Conservation (phyloP, 2,113 vertebrate genomes). For the Daubentonia madagascariensis region DNA sequence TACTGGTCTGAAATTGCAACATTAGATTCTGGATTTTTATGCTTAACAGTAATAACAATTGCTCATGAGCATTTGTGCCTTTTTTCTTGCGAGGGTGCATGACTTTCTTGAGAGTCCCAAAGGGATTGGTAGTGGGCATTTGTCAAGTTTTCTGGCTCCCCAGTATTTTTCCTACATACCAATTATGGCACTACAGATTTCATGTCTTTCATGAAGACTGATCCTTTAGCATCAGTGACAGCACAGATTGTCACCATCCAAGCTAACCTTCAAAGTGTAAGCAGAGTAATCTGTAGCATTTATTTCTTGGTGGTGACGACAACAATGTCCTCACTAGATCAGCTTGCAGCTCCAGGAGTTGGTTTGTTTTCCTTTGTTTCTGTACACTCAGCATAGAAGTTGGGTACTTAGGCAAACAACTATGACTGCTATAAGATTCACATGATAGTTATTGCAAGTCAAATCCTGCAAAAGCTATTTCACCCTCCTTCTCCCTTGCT, state of each 20-base stretch:
- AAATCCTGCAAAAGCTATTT: neutral
- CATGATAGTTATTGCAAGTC: neutral
- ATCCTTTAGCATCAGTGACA: neutral
- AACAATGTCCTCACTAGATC: neutral
- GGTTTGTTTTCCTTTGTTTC: neutral
- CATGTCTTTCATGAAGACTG: neutral
- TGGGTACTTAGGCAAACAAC: fast-evolving
- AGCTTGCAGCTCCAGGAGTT: neutral
- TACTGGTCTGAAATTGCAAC: neutral
- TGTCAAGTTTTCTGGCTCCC: neutral
- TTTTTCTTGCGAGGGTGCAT: neutral
- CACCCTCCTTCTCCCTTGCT: neutral
- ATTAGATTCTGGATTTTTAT: neutral
- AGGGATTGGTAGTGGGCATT: neutral
- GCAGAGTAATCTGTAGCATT: neutral
- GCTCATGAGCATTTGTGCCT: neutral
- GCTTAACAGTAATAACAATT: neutral
- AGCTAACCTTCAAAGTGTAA: neutral
- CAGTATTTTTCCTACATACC: neutral
- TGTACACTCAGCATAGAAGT: neutral
- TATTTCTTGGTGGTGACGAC: neutral
- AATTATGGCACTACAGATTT: neutral
- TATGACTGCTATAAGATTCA: neutral
- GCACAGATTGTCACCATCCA: neutral
- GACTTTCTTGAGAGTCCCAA: neutral